Base-by-base conservation (phyloP, 2,797 vertebrate species). In the Halcyon leucocephala region DNA sequence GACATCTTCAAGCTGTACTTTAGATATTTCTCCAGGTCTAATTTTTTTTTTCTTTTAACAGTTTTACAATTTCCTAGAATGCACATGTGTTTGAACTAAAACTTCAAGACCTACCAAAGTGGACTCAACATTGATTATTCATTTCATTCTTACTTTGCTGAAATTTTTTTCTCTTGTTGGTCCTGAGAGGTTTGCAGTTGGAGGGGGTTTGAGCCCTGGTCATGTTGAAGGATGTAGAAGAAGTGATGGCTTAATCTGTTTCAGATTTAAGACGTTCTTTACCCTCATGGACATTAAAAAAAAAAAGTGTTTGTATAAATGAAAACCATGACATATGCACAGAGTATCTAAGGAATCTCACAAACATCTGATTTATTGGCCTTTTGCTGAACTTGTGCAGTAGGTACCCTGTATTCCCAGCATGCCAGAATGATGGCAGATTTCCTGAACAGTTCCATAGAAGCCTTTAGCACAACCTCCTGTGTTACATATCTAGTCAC, bases 391-490 rank as follows among this genome's bases (percentile, higher is more conserved):
- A 17, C 35, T 49, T 61, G 20, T 67, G 17, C n/a, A 69, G 14
- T 12, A 22, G 20, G 10, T 49, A 52, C 31, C 9, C 1, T 0
- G 0, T 49, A 26, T 55, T 37, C 24, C 15, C 42, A 62, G 55
- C 3, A 14, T 6, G 17, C 8, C 42, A 55, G 19, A n/a, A 28
- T 21, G 42, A 66, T 62, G 51, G 24, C 31, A 78, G 29, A 57
- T 52, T 57, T 82, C 52, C 66, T 66, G 46, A 70, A 52, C 28
- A 29, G 29, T 21, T 60, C 12, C 2, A 0, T 8, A 21, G 62
- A 42, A 89, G 7, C 29, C 20, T 39, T 65, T 39, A 90, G 29
- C 24, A 55, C 35, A 37, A 26, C 14, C 16, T 73, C 22, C 41
- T 52, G 35, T 22, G 13, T 76, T 64, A 54, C 24, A 28, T 9